These are phyloP conservation scores for Columba livia DNA, from an alignment of 2,113 vertebrate genomes.

Conservation along the genomic window DNA sequence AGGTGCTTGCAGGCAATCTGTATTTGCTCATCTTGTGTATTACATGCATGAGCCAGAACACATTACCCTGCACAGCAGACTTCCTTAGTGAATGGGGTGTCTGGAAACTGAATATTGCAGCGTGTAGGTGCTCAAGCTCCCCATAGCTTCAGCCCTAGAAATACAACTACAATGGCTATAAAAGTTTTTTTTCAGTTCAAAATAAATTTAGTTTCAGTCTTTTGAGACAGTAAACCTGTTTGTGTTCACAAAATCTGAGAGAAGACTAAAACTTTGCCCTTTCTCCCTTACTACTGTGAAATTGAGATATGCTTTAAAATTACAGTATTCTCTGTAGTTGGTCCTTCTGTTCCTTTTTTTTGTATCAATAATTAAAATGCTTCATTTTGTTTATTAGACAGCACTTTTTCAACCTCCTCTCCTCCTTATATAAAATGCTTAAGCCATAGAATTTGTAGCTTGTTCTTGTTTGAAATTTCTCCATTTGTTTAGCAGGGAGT, in stretches of 20 bases:
- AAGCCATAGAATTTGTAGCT: background rate
- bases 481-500: background rate
- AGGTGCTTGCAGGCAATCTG: background rate
- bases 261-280: background rate
- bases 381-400: background rate
- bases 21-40: background rate
- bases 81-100: background rate
- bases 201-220: background rate
- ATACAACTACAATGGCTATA: background rate
- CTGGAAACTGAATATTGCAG: background rate
- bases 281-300: background rate
- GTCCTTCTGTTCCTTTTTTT: background rate
- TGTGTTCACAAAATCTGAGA: background rate
- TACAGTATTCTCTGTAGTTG: background rate
- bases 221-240: background rate
- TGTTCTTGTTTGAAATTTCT: background rate
- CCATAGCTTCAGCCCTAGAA: background rate
- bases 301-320: background rate
- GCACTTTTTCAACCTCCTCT: background rate
- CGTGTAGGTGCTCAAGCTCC: background rate
- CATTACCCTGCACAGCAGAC: background rate
- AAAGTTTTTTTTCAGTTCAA: background rate
- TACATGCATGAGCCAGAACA: background rate
- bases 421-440: background rate
- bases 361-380: background rate